A percentile compares a stretch with the other conserved stretches of the same genome.
Evolutionary conservation across 2,888 invertebrate genomes (phyloP).

Genomic region (Eristalinus sepulchralis): DNA sequence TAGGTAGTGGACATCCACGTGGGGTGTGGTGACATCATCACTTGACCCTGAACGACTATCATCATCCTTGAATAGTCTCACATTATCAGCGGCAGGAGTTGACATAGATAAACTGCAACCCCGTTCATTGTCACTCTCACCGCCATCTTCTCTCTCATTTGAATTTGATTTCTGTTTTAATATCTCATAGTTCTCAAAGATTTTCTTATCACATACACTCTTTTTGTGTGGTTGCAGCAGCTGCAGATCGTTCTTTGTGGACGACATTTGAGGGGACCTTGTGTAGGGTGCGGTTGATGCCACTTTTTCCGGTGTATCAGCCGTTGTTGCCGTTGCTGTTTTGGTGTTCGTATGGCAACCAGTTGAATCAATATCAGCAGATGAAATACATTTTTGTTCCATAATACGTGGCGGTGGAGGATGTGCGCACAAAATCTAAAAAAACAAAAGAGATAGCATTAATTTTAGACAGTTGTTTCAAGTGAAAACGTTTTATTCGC

Average conservation of each 20-base stretch:
- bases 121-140: slow-evolving; percentile 22
- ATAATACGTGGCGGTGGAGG: slow-evolving; percentile 75
- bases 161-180: slow-evolving; percentile 28
- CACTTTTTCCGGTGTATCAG: slow-evolving; percentile 52
- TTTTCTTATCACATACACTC: slow-evolving; percentile 44
- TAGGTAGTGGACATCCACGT: slow-evolving; percentile 37
- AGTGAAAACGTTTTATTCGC: slow-evolving; percentile 25
- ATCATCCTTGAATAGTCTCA: slow-evolving; percentile 50
- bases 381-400: slow-evolving; percentile 79
- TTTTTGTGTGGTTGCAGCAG: slow-evolving; percentile 40
- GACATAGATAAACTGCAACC: slow-evolving; percentile 51
- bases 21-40: slow-evolving; percentile 71
- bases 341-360: slow-evolving; percentile 57
- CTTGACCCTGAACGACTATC: slow-evolving; percentile 64
- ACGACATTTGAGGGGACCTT: slow-evolving; percentile 63
- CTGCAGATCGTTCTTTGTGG: slow-evolving; percentile 47
- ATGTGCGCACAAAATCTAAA: slow-evolving; percentile 47
- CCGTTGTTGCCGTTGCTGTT: slow-evolving; percentile 47
- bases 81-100: slow-evolving; percentile 51
- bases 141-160: neutral
- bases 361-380: slow-evolving; percentile 74
- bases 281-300: slow-evolving; percentile 23
- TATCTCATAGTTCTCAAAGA: slow-evolving; percentile 42
- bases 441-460: slow-evolving; percentile 5
- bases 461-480: slow-evolving; percentile 10